Conservation (phyloP, 2,797 vertebrate species). For the Melanotaenia pygmaea region DNA sequence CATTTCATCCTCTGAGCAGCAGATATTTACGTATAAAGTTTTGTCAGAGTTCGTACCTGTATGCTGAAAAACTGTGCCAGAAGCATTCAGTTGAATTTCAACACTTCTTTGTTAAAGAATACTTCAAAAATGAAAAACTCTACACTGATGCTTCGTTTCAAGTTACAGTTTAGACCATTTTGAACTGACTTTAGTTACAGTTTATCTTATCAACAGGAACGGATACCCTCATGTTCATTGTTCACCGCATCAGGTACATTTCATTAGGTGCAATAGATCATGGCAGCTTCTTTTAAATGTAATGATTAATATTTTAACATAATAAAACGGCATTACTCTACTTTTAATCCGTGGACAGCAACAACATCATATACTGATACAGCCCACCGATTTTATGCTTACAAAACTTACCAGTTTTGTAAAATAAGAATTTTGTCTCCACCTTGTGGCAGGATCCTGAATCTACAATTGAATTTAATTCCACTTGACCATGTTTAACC, state of each 20-base stretch:
- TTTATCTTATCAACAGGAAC: background rate
- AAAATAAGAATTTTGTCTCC: conserved; percentile 44
- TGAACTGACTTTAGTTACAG: background rate
- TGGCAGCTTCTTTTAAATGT: background rate
- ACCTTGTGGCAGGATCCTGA: conserved; percentile 31
- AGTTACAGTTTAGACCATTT: background rate
- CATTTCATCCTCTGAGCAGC: conserved; percentile 18
- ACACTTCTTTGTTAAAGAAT: background rate
- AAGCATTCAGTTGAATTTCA: background rate
- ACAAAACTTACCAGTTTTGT: background rate
- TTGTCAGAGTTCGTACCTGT: background rate
- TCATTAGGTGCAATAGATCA: background rate
- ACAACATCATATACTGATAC: background rate
- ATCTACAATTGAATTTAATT: conserved; percentile 10
- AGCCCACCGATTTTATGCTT: background rate
- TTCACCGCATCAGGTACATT: background rate
- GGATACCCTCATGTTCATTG: background rate
- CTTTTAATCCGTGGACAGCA: background rate
- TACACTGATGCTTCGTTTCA: background rate
- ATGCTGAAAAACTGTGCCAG: no score
- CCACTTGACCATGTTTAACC: background rate
- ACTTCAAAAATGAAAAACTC: background rate
- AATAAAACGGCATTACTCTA: background rate
- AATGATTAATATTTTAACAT: background rate
- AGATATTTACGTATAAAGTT: background rate